Conservation (phyloP, 2,797 vertebrate genomes). For the Malurus leucopterus region DNA sequence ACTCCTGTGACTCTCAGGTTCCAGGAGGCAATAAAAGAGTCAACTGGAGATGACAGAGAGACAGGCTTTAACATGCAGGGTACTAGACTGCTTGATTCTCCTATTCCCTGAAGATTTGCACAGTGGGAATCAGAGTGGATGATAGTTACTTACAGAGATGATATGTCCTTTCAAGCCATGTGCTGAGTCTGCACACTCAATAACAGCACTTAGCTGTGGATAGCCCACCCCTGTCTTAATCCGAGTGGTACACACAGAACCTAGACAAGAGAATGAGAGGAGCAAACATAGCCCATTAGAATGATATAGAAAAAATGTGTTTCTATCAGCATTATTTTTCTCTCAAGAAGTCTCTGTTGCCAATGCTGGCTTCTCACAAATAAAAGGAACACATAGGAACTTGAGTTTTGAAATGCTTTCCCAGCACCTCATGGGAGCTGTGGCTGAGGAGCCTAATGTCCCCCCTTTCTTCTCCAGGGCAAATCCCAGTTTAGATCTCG, state of each 20-base stretch:
- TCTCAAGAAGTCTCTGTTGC: background rate
- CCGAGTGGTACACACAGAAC: conserved; percentile 96
- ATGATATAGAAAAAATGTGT: background rate
- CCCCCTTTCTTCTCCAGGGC: background rate
- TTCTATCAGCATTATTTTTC: background rate
- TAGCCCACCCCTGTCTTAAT: conserved; percentile 98
- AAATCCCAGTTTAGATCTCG: background rate
- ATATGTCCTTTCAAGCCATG: conserved; percentile 98
- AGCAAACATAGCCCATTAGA: background rate
- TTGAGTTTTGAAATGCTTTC: background rate
- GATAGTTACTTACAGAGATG: conserved; percentile 86
- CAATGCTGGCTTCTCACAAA: background rate
- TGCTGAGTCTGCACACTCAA: conserved; percentile 96
- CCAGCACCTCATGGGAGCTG: background rate
- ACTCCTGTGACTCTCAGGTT: background rate
- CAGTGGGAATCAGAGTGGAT: background rate
- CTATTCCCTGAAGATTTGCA: background rate
- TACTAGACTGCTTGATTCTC: background rate
- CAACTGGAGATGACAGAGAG: background rate
- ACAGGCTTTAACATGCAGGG: background rate
- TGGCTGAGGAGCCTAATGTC: background rate
- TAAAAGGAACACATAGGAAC: background rate
- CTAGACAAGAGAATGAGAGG: conserved; percentile 59
- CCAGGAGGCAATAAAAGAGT: background rate
- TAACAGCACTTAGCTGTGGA: conserved; percentile 96